Base-by-base conservation (phyloP, 64 coral and sea anemone species). In the Anthopleura sola region DNA sequence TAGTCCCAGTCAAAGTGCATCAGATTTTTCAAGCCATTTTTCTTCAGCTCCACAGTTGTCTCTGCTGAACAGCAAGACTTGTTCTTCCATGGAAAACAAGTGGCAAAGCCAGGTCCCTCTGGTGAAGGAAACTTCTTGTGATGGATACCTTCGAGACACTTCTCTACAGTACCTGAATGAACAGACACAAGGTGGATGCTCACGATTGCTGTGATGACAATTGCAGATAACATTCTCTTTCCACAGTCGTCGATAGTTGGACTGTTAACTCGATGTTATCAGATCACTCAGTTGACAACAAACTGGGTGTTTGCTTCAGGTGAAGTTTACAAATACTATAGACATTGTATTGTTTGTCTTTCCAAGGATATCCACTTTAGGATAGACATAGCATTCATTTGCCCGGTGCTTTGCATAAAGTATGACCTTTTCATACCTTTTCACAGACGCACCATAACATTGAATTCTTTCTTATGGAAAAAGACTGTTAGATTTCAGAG, bases 21-120 rank as follows among this genome's bases (percentile, higher is more conserved):
- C 2, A 93, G 53, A 10, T 84, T 68, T 78, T 91, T 83, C 0
- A 82, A 40, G 0, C 69, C 36, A 49, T 71, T 86, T 17, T 0
- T 24, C 26, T 87, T 68, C 12, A 98, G 82, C 54, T 88, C 62
- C n/a, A 31, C 31, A 3, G 92, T 93, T 78, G 90, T 88, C 37
- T 93, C 51, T 3, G 91, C 88, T 0, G 91, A 91, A 49, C 95
- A 98, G 20, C 95, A 98, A 12, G 91, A 55, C n/a, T 75, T 98
- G 0, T 88, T 54, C 23, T 93, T 91, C 91, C 91, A 98, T 3
- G 88, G 81, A 0, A 46, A 26, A 24, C 95, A 98, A 32, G 86
- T 88, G 6, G 78, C 86, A 86, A 91, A 98, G 14, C 23, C 86
- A 15, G 81, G 26, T 31, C 83, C 92, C 64, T 94, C 95, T 13